Evolutionary conservation across 1,140 invertebrate species (phyloP).

Genomic region (Alviniconcha marisindica): DNA sequence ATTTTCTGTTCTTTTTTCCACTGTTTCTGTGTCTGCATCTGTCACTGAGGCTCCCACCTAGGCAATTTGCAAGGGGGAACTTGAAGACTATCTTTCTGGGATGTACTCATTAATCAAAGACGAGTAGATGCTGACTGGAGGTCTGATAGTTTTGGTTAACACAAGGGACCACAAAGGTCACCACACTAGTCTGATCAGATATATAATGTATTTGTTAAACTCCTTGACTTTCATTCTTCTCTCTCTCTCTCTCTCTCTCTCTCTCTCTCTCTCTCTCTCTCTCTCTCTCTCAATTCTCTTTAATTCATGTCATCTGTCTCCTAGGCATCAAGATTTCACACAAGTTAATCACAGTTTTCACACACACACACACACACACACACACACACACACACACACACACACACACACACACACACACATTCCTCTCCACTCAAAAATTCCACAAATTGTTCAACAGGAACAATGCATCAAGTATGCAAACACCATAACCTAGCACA

Average conservation of each 20-base stretch:
- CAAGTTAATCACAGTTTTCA: not conserved
- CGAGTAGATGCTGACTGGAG: too few relatives aligned
- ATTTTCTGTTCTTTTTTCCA: too few relatives aligned
- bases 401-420: slow-evolving; percentile 4
- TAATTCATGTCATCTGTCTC: not conserved
- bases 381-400: slow-evolving; percentile 38
- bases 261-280: slow-evolving; percentile 7
- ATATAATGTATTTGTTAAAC: too few relatives aligned
- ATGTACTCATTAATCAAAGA: too few relatives aligned
- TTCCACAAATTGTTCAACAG: not conserved
- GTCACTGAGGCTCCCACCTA: too few relatives aligned
- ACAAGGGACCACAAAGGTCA: too few relatives aligned
- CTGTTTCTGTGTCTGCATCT: too few relatives aligned
- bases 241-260: slow-evolving; percentile 25
- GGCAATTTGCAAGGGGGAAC: too few relatives aligned
- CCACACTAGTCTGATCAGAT: too few relatives aligned
- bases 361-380: slow-evolving; percentile 43
- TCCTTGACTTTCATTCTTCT: too few relatives aligned
- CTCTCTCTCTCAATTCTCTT: not conserved
- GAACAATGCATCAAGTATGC: not conserved
- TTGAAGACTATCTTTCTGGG: too few relatives aligned
- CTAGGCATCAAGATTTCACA: not conserved
- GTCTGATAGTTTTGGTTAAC: too few relatives aligned
- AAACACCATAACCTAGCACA: not conserved
- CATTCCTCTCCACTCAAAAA: not conserved